Evolutionary conservation across 2,888 invertebrate genomes (phyloP).

Genomic region (Ormyrus rosae): DNA sequence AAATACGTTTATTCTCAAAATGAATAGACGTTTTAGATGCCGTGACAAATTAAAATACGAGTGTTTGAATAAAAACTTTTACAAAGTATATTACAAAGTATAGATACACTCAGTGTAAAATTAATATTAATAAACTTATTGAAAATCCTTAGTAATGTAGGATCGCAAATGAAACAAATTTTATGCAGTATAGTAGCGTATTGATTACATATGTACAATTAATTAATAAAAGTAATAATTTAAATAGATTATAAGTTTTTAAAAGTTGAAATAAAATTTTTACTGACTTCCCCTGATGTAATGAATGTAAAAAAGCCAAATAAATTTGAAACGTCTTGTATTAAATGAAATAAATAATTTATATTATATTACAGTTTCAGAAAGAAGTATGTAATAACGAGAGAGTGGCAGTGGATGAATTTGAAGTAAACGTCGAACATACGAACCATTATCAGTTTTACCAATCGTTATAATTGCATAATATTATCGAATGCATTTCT

Average conservation of each 20-base stretch:
- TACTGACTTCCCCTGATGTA: neutral
- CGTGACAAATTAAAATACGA: no score
- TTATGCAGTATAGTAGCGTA: neutral
- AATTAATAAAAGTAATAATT: no score
- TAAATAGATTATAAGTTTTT: neutral
- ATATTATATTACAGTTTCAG: conserved; percentile 33
- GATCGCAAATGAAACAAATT: neutral
- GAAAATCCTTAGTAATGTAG: neutral
- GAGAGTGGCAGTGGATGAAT: conserved; percentile 71
- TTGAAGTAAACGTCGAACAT: conserved; percentile 57
- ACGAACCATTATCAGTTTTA: conserved; percentile 29
- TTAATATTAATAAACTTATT: conserved; percentile 1
- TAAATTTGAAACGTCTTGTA: neutral
- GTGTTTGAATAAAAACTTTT: no score
- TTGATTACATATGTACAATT: no score
- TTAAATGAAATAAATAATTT: conserved; percentile 1
- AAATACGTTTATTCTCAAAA: no score
- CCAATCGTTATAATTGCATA: conserved; percentile 33
- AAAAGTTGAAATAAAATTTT: conserved; percentile 4
- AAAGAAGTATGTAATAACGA: conserved; percentile 62
- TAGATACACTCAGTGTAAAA: neutral
- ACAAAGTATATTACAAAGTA: no score
- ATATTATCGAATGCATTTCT: conserved; percentile 4
- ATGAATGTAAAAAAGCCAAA: neutral
- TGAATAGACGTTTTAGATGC: no score